Percentiles rank a stretch among this genome's conserved stretches.
These are phyloP conservation scores for Rhipidura dahli DNA, from an alignment of 2,113 vertebrate genomes.

Conservation along the genomic window DNA sequence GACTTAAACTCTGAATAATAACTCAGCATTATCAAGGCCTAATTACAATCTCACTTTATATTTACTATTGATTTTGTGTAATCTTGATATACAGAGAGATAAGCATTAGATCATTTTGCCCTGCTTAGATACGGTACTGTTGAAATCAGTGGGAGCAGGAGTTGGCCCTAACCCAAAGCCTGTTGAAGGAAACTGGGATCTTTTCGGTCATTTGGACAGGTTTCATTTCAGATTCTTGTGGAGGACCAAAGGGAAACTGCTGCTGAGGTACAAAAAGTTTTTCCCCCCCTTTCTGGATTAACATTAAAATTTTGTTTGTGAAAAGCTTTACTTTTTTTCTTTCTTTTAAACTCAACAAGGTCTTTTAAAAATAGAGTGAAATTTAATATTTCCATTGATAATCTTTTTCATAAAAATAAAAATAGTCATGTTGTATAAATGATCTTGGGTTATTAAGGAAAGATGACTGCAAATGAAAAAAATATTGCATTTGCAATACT, in stretches of 20 bases:
- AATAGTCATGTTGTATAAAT: neutral
- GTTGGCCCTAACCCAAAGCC: neutral
- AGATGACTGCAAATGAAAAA: slow-evolving; percentile 10
- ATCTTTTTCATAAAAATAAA: slow-evolving; percentile 14
- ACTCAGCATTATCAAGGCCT: neutral
- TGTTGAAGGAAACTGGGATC: neutral
- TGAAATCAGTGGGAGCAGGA: neutral
- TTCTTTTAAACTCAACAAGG: neutral
- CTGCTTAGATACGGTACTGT: neutral
- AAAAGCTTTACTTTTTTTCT: neutral
- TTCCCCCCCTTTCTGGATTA: neutral
- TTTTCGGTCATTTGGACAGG: neutral
- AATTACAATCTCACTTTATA: slow-evolving; percentile 17
- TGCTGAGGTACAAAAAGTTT: neutral
- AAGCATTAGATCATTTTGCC: neutral
- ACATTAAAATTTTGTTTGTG: neutral
- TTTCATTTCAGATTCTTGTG: neutral
- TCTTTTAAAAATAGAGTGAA: neutral
- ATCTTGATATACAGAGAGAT: neutral
- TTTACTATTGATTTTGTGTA: slow-evolving; percentile 19
- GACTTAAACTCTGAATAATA: slow-evolving; percentile 39
- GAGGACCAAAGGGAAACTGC: neutral
- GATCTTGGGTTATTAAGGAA: slow-evolving; percentile 6
- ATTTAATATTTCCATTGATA: neutral
- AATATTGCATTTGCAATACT: slow-evolving; percentile 8